phyloP scores from a whole-genome alignment of 1,140 invertebrate genomes.

The Bombus soroeensis region DNA sequence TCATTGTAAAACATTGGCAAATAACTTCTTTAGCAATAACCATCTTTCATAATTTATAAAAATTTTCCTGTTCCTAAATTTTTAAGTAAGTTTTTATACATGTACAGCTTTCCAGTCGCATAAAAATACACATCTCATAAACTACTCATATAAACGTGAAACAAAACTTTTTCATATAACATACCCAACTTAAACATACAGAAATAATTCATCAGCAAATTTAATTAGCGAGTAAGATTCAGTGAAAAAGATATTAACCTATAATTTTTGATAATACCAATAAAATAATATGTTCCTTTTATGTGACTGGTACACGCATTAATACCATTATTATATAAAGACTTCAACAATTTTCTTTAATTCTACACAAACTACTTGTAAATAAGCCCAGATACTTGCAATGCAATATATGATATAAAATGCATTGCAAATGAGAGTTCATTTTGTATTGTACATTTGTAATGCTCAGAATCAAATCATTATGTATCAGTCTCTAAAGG shows the following conservation, averaged over 20 bases:
- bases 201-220: neutral
- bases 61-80: neutral
- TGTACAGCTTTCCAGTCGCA: neutral
- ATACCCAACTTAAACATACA: neutral
- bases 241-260: neutral
- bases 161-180: neutral
- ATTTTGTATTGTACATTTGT: conserved; percentile 39
- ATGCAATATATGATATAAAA: neutral
- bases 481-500: neutral
- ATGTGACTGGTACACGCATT: neutral
- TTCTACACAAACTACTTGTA: neutral
- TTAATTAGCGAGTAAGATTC: neutral
- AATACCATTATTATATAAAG: neutral
- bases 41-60: neutral
- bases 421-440: neutral
- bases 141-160: neutral
- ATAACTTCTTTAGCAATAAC: neutral
- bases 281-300: neutral
- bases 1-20: neutral
- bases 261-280: neutral
- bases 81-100: neutral
- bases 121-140: neutral
- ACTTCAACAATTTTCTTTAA: neutral
- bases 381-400: neutral
- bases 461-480: conserved; percentile 12